These are phyloP conservation scores for Brenthis daphne DNA, from an alignment of 2,888 invertebrate genomes.

Conservation along the genomic window DNA sequence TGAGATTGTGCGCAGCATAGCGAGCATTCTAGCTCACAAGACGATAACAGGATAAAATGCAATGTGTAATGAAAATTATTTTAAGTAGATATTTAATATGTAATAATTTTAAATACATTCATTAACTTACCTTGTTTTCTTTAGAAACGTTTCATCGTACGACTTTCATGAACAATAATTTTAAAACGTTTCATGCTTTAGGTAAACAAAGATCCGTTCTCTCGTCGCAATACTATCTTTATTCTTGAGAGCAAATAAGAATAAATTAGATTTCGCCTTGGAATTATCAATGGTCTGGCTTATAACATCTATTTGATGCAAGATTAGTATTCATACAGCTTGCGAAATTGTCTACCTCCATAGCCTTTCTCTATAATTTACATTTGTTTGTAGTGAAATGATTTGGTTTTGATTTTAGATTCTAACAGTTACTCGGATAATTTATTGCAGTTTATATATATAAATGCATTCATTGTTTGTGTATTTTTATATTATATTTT, in stretches of 20 bases:
- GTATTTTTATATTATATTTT: too few species aligned
- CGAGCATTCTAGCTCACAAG: conserved; percentile 5
- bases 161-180: not conserved
- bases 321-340: conserved; percentile 40
- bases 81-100: too few species aligned
- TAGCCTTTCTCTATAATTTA: conserved; percentile 43
- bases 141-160: not conserved
- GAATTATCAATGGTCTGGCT: conserved; percentile 40
- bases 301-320: conserved; percentile 39
- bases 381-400: conserved; percentile 39
- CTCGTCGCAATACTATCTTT: conserved; percentile 19
- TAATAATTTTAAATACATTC: not conserved
- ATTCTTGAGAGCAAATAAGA: conserved; percentile 30
- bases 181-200: conserved; percentile 1
- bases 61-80: too few species aligned
- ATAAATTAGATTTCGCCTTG: conserved; percentile 39
- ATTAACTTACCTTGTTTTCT: not conserved
- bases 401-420: conserved; percentile 29
- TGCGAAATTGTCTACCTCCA: conserved; percentile 37
- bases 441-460: conserved; percentile 13
- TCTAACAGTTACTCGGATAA: conserved; percentile 31
- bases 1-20: conserved; percentile 49
- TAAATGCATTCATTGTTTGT: too few species aligned
- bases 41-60: too few species aligned
- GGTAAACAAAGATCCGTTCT: conserved; percentile 7